These are phyloP conservation scores for Pomacea maculata DNA, from an alignment of 1,140 invertebrate species.

Conservation along the genomic window DNA sequence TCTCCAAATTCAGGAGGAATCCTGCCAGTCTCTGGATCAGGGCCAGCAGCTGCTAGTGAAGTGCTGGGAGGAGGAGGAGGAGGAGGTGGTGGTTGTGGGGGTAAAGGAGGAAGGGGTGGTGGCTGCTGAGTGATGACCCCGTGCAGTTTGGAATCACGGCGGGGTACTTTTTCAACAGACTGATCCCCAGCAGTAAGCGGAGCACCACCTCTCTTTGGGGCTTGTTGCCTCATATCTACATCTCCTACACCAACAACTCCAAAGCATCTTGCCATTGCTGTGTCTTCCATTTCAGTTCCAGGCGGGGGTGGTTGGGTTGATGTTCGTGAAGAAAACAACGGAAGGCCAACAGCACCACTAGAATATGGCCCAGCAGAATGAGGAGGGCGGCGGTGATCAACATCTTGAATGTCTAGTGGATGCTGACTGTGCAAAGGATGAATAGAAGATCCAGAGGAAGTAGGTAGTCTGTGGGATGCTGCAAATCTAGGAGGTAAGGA, in stretches of 20 bases:
- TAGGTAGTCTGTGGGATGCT: neutral
- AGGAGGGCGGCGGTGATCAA: constrained; percentile 10
- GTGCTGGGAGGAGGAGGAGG: constrained; percentile 14
- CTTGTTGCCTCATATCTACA: constrained; percentile 14
- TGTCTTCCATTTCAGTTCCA: constrained; percentile 27
- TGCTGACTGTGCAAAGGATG: constrained; percentile 3
- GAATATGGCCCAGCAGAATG: neutral
- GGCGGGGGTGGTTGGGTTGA: constrained; percentile 27
- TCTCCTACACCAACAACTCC: neutral
- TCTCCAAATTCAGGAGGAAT: too few relatives aligned
- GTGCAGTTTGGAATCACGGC: neutral
- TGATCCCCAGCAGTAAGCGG: neutral
- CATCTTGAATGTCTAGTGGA: constrained; percentile 3
- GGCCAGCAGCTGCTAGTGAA: constrained; percentile 3
- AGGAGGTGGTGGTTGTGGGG: constrained; percentile 25
- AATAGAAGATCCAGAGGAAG: neutral
- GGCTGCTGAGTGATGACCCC: neutral
- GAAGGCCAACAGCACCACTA: neutral
- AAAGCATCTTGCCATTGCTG: neutral
- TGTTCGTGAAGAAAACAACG: neutral
- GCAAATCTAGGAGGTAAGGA: constrained; percentile 10
- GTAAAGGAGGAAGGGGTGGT: constrained; percentile 26
- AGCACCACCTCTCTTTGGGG: neutral
- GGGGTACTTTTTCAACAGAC: neutral
- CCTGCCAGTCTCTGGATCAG: neutral